Evolutionary conservation across 2,113 vertebrate species (phyloP).

Genomic region (Corythaixoides concolor): DNA sequence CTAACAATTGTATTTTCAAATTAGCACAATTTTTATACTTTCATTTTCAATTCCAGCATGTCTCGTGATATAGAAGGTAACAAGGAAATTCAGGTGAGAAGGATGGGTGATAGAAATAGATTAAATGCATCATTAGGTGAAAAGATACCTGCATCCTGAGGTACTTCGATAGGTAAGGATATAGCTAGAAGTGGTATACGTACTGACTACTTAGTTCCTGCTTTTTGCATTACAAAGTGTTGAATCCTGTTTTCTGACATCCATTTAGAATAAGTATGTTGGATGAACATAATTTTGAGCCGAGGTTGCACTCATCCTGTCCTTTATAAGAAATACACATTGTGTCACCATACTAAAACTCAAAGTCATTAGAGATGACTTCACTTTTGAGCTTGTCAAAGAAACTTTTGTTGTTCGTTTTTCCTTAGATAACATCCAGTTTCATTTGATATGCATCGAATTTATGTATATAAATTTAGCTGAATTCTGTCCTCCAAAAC

Average conservation of each 20-base stretch:
- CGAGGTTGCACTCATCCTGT: neutral
- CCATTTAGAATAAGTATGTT: neutral
- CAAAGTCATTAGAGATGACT: neutral
- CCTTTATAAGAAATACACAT: neutral
- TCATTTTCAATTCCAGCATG: neutral
- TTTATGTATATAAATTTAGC: neutral
- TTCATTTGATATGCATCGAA: slow-evolving; percentile 18
- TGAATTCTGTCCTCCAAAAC: neutral
- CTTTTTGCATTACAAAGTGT: neutral
- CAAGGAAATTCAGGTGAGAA: neutral
- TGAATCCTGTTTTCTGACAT: neutral
- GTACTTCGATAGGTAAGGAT: neutral
- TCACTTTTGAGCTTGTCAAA: neutral
- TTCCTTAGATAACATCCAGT: neutral
- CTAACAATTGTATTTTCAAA: neutral
- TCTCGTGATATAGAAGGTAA: neutral
- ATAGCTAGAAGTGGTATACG: fast-evolving
- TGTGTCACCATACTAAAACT: neutral
- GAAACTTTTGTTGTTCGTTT: neutral
- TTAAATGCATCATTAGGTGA: neutral
- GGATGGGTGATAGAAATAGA: neutral
- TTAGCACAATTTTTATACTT: neutral
- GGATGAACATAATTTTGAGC: neutral
- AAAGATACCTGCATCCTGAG: neutral
- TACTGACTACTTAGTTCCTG: neutral